These are phyloP conservation scores for Calliopsis andreniformis DNA, from an alignment of 1,140 invertebrate species.

Conservation along the genomic window DNA sequence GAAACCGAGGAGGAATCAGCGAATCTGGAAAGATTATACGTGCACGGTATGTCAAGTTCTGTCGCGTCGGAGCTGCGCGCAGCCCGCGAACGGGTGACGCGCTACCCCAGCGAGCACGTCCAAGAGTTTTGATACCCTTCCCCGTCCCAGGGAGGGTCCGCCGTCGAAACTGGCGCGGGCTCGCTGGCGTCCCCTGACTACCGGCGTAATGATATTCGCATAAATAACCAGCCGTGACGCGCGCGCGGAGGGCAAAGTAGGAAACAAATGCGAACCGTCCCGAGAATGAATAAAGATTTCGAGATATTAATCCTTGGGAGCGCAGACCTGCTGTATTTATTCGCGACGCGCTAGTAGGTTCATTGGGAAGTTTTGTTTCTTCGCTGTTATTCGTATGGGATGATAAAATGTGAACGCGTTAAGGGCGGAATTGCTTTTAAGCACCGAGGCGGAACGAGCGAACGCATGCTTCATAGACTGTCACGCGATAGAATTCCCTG, in stretches of 20 bases:
- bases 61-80: background rate
- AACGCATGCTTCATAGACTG: too few species aligned
- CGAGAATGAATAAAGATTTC: conserved; percentile 28
- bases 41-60: conserved; percentile 37
- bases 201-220: conserved; percentile 25
- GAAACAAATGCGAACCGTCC: background rate
- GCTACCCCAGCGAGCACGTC: background rate
- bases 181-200: background rate
- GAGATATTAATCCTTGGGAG: conserved; percentile 31
- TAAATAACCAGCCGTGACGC: conserved; percentile 31
- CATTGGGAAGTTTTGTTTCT: background rate
- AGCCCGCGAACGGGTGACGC: too few species aligned
- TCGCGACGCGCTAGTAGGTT: background rate
- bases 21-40: conserved; percentile 54
- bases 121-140: conserved; percentile 2
- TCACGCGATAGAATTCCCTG: too few species aligned
- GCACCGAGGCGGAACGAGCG: too few species aligned
- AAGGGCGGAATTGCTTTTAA: too few species aligned
- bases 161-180: conserved; percentile 1
- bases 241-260: background rate
- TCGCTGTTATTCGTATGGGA: background rate
- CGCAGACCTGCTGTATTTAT: background rate
- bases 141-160: background rate
- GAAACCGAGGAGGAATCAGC: conserved; percentile 19
- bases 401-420: background rate